Conservation (phyloP, 2,888 invertebrate genomes). For the Ornithoptera priamus region DNA sequence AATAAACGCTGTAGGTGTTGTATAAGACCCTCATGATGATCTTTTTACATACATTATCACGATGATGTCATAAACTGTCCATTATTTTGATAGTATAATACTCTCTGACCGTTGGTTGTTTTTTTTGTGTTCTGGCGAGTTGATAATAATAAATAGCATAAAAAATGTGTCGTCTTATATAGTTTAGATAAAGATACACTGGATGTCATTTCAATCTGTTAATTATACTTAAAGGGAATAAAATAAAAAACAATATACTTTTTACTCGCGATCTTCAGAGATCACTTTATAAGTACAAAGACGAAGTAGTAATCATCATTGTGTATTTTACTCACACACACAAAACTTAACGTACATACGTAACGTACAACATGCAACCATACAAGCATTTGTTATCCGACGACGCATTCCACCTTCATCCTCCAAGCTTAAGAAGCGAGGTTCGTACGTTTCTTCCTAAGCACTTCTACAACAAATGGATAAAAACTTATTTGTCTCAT, state of each 20-base stretch:
- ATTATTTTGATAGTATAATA: background rate
- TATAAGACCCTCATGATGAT: background rate
- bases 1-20: background rate
- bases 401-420: background rate
- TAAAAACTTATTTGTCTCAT: conserved; percentile 6
- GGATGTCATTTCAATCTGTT: background rate
- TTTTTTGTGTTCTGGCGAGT: background rate
- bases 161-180: background rate
- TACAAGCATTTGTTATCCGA: background rate
- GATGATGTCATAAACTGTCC: background rate
- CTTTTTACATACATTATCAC: background rate
- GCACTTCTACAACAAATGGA: background rate
- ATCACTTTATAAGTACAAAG: background rate
- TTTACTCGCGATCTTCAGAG: background rate
- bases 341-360: background rate
- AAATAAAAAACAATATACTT: background rate
- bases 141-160: background rate
- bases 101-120: background rate
- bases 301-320: background rate
- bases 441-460: conserved; percentile 2
- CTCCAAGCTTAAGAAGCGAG: conserved; percentile 1
- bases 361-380: background rate
- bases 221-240: too few relatives aligned
- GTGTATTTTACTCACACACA: background rate
- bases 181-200: background rate